These are phyloP conservation scores for Helicoverpa assulta DNA, from an alignment of 2,888 invertebrate genomes.

Conservation along the genomic window DNA sequence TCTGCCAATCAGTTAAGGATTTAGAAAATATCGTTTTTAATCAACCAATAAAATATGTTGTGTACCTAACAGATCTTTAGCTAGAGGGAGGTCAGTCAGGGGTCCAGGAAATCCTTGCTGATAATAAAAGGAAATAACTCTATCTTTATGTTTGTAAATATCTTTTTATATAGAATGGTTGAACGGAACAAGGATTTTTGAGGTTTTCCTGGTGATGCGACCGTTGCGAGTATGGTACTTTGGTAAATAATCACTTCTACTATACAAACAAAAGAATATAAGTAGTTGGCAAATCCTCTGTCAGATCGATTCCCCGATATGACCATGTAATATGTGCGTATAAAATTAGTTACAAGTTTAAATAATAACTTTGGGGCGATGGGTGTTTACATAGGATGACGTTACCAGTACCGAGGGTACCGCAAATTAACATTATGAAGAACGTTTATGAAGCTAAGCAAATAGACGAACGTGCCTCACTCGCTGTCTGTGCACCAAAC, in stretches of 20 bases:
- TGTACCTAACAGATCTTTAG: not conserved
- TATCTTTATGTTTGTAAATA: not conserved
- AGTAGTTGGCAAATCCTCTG: not conserved
- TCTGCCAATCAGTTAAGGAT: not conserved
- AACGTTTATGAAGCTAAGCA: slow-evolving; percentile 19
- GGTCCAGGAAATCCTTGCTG: not conserved
- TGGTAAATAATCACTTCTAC: too few species aligned
- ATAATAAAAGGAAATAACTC: not conserved
- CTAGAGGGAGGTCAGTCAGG: not conserved
- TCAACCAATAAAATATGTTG: not conserved
- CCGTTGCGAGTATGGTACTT: too few species aligned
- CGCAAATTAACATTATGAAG: slow-evolving; percentile 20
- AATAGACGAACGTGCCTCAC: slow-evolving; percentile 15
- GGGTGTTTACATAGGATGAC: slow-evolving; percentile 27
- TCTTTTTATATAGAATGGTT: too few species aligned
- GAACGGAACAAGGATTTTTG: too few species aligned
- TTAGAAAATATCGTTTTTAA: not conserved
- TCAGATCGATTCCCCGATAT: not conserved
- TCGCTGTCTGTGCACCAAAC: not conserved
- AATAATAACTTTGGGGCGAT: slow-evolving; percentile 20
- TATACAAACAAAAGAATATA: too few species aligned
- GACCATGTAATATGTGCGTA: not conserved
- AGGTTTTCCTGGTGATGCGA: too few species aligned
- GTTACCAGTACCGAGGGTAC: slow-evolving; percentile 1
- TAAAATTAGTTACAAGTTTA: not conserved